A percentile compares a stretch with the other conserved stretches of the same genome.
Conservation (phyloP, 2,888 invertebrate species). For the Syrista parreyssii region DNA sequence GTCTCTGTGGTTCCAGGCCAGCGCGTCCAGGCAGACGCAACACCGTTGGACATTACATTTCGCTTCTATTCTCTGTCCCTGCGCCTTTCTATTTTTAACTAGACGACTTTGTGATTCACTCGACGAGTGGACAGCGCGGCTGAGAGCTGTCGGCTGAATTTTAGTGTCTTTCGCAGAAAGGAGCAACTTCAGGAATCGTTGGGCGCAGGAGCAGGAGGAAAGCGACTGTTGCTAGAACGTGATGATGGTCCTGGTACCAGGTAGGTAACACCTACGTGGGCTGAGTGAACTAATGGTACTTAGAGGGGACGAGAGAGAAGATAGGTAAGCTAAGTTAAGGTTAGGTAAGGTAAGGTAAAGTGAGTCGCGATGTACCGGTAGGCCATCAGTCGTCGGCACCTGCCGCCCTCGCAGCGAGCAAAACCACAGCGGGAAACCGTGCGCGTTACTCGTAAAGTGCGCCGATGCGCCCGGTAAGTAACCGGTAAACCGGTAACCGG, state of each 20-base stretch:
- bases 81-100: background rate
- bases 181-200: background rate
- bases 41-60: background rate
- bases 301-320: background rate
- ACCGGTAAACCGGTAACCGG: slow-evolving; percentile 29
- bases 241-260: background rate
- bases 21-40: slow-evolving; percentile 22
- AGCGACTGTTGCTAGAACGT: background rate
- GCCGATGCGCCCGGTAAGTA: background rate
- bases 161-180: background rate
- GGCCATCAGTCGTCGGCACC: slow-evolving; percentile 9
- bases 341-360: background rate
- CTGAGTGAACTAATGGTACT: background rate
- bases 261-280: background rate
- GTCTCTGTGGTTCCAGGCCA: slow-evolving; percentile 44
- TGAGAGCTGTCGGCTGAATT: background rate
- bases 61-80: background rate
- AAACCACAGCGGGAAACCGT: background rate
- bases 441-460: slow-evolving; percentile 2
- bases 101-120: background rate
- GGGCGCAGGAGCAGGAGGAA: background rate
- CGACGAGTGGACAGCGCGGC: background rate
- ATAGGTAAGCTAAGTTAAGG: background rate
- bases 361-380: background rate
- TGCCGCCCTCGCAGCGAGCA: slow-evolving; percentile 15